Conservation (phyloP, 2,888 invertebrate species). For the Campaea margaritaria region DNA sequence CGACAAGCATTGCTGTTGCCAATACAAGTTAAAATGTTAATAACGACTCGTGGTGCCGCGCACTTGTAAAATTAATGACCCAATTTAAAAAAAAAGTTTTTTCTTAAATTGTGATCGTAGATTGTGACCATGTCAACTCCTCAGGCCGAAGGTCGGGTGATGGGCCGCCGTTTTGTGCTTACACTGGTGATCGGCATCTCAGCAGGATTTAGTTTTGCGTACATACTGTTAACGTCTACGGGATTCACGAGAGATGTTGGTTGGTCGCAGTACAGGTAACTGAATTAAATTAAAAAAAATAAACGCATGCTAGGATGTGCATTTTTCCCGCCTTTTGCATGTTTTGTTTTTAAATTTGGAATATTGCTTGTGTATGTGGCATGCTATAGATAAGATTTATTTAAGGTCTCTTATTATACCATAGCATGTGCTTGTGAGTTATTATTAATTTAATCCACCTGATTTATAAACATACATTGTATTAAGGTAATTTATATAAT, state of each 20-base stretch:
- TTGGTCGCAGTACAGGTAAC: conserved; percentile 81
- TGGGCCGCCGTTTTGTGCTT: conserved; percentile 89
- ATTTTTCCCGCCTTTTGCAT: conserved; percentile 34
- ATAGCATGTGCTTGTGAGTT: too few species aligned
- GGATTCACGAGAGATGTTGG: conserved; percentile 79
- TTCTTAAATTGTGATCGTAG: conserved; percentile 29
- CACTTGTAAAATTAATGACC: conserved; percentile 32
- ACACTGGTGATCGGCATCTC: conserved; percentile 90
- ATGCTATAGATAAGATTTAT: conserved; percentile 12
- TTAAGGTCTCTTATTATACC: neutral
- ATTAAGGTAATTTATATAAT: too few species aligned
- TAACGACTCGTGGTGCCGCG: conserved; percentile 29
- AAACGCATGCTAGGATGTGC: conserved; percentile 28
- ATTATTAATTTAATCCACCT: too few species aligned
- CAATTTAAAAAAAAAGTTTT: conserved; percentile 26
- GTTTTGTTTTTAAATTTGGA: conserved; percentile 6
- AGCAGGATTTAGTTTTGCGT: conserved; percentile 91
- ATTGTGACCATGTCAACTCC: conserved; percentile 52
- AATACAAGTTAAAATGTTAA: conserved; percentile 3
- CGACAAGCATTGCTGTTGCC: conserved; percentile 1
- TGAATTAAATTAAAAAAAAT: conserved; percentile 43
- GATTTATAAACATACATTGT: too few species aligned
- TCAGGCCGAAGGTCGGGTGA: conserved; percentile 81
- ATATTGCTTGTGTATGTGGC: conserved; percentile 14
- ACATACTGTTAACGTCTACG: conserved; percentile 87